Base-by-base conservation (phyloP, 2,113 vertebrate genomes). In the Pterocles gutturalis region DNA sequence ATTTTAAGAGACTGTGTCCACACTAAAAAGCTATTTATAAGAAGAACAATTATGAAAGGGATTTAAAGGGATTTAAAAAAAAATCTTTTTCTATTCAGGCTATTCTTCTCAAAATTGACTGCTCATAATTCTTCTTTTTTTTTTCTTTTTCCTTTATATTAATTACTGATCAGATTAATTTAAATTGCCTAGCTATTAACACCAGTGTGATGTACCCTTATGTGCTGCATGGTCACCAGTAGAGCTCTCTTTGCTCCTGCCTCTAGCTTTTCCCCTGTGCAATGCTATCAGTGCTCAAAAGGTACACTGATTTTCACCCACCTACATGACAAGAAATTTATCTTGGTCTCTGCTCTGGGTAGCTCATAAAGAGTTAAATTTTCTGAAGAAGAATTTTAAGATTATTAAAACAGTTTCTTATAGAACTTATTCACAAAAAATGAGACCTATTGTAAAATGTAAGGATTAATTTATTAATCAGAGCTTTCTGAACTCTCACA, bases 401-500 rank as follows among this genome's bases (percentile, higher is more conserved):
- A 92, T 73, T 92, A 81, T 91, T 96, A 45, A 89, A 93, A 34
- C 11, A 58, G 51, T 96, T 93, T 93, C 91, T 92, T 97, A 94
- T 46, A 96, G 80, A 96, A 96, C 94, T 94, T 94, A 95, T 97
- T 96, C 82, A 69, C 33, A 94, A 96, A 95, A 98, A 97, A 64
- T 86, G 91, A 97, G 94, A 89, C 46, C 79, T 94, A 97, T 88
- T 98, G 92, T 97, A 97, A 98, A 98, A 98, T 97, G 92, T 97
- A 96, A 96, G 83, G 91, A 98, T 97, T 98, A 98, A 98, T 98
- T 96, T 97, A 97, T 98, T 98, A 98, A 98, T 98, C 98, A 98
- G 96, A 98, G 97, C 94, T 97, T 98, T 98, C 89, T 97, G 96
- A 98, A 97, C 96, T 97, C 95, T 98, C 94, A 96, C 89, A 96